These are phyloP conservation scores for Danio albolineatus DNA, from an alignment of 2,797 vertebrate species.

Conservation along the genomic window DNA sequence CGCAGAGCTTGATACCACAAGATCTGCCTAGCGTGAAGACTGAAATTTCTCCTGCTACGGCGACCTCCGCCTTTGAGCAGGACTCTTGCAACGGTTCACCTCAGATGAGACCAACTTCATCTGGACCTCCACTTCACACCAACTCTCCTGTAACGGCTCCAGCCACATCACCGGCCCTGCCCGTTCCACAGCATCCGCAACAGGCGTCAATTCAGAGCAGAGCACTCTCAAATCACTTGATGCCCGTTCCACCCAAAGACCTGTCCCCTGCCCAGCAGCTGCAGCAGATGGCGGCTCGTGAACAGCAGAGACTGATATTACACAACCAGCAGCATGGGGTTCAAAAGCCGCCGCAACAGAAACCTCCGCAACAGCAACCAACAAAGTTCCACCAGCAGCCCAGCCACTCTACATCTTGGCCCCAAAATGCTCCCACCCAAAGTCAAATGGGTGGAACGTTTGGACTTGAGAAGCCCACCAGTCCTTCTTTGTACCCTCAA, in stretches of 20 bases:
- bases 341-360: slow-evolving; percentile 65
- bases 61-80: slow-evolving; percentile 83
- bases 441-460: slow-evolving; percentile 84
- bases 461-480: slow-evolving; percentile 89
- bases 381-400: slow-evolving; percentile 79
- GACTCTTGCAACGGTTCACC: slow-evolving; percentile 87
- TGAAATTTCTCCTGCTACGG: slow-evolving; percentile 89
- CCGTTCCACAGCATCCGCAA: slow-evolving; percentile 76
- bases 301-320: slow-evolving; percentile 90
- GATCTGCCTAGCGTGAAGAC: slow-evolving; percentile 87
- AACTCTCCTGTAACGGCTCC: slow-evolving; percentile 81
- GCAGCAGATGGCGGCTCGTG: slow-evolving; percentile 90
- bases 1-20: slow-evolving; percentile 82
- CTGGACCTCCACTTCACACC: slow-evolving; percentile 83
- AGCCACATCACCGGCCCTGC: slow-evolving; percentile 82
- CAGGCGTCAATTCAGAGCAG: slow-evolving; percentile 79
- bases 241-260: slow-evolving; percentile 87
- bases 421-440: slow-evolving; percentile 83
- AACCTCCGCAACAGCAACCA: slow-evolving; percentile 71
- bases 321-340: slow-evolving; percentile 79
- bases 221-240: slow-evolving; percentile 76
- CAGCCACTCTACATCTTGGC: slow-evolving; percentile 83
- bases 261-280: slow-evolving; percentile 95
- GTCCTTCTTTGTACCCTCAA: slow-evolving; percentile 87
- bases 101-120: slow-evolving; percentile 84